Evolutionary conservation across 2,888 invertebrate species (phyloP), one percentile per base, ranked within the genome.

Genomic region (Mycogona germanica): DNA sequence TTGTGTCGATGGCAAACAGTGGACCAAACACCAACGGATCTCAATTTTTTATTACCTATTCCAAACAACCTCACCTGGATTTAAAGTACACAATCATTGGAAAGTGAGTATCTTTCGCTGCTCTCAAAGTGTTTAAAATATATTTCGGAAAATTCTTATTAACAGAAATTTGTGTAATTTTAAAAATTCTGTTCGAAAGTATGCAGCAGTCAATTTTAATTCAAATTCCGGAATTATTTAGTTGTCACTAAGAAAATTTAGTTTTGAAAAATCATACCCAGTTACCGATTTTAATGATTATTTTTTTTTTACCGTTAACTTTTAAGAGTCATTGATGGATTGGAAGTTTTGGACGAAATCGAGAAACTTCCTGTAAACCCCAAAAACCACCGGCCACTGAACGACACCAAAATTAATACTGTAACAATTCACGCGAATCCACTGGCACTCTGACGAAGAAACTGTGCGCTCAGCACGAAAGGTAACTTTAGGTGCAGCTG

Each of bases 401-500:
- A 79, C 37, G 95, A 96, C 66, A 85, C 84, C 28, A 80, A 80
- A 70, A 85, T 99, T 62, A 86, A 86, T 65, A 81, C 78, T 64
- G 78, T 95, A 14, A 96, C 93, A 6, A 91, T 99, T 66, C 98
- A 99, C 75, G 95, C 97, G 3, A 98, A 98, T 77, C 98, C 98
- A 17, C 71, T 98, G 62, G 97, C 97, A n/a, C n/a, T n/a, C n/a
- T n/a, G n/a, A n/a, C n/a, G n/a, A n/a, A n/a, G n/a, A n/a, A n/a
- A n/a, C n/a, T n/a, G n/a, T n/a, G n/a, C n/a, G n/a, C n/a, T n/a
- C n/a, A n/a, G n/a, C n/a, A n/a, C n/a, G n/a, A n/a, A n/a, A n/a
- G n/a, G n/a, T n/a, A n/a, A n/a, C n/a, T n/a, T n/a, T n/a, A n/a
- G n/a, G n/a, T n/a, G n/a, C n/a, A n/a, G n/a, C n/a, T n/a, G n/a